These are phyloP conservation scores for Corydoras sp. DNA, from an alignment of 2,113 vertebrate genomes.

Conservation along the genomic window DNA sequence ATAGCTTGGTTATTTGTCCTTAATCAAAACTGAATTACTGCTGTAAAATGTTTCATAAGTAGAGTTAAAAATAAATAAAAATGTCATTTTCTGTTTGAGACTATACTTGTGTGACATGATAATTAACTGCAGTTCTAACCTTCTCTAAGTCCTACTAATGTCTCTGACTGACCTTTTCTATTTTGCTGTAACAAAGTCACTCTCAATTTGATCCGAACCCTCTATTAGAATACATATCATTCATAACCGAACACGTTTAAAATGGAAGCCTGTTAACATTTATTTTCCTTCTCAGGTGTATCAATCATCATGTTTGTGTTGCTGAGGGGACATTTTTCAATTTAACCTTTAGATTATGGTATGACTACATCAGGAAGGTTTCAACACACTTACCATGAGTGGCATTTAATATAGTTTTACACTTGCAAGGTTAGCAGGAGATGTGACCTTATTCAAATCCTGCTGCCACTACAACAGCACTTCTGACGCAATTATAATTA, in stretches of 20 bases:
- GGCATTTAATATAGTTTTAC: constrained; percentile 97
- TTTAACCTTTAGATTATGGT: constrained; percentile 80
- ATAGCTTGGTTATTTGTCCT: too few relatives aligned
- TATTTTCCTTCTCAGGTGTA: constrained; percentile 74
- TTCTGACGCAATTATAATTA: constrained; percentile 88
- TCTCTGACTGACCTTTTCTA: constrained; percentile 63
- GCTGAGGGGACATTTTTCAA: constrained; percentile 88
- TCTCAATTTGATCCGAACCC: constrained; percentile 58
- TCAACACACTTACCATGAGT: constrained; percentile 86
- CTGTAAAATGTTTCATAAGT: too few relatives aligned
- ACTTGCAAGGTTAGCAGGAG: constrained; percentile 81
- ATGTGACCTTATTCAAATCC: constrained; percentile 99
- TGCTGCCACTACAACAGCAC: constrained; percentile 60
- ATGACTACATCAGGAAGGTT: constrained; percentile 75
- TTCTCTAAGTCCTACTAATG: constrained; percentile 49
- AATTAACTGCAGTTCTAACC: constrained; percentile 44
- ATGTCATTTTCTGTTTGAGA: constrained; percentile 13
- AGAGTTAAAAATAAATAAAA: constrained; percentile 14
- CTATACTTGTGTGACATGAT: constrained; percentile 25
- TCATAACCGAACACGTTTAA: constrained; percentile 47
- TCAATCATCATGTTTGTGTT: constrained; percentile 82
- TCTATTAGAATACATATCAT: constrained; percentile 56
- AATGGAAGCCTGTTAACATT: constrained; percentile 66
- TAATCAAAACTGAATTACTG: too few relatives aligned
- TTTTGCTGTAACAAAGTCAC: constrained; percentile 59